These are phyloP conservation scores for Myzus persicae DNA, from an alignment of 1,140 invertebrate genomes.

Conservation along the genomic window DNA sequence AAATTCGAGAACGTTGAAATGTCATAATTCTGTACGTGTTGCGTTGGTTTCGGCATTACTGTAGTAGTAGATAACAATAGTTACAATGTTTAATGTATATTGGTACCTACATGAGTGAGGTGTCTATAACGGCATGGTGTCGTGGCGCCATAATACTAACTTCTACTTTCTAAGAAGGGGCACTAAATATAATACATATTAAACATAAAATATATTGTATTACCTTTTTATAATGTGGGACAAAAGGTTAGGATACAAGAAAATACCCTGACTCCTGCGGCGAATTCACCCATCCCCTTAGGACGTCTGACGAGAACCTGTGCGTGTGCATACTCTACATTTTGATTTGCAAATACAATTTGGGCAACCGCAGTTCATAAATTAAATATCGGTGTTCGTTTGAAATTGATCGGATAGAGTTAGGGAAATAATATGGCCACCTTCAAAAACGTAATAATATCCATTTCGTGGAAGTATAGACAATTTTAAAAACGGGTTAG, in stretches of 20 bases:
- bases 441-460: not conserved
- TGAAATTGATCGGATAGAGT: not conserved
- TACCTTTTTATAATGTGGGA: not conserved
- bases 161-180: not conserved
- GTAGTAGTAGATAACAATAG: not conserved
- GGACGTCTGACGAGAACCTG: not conserved
- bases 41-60: not conserved
- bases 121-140: not conserved
- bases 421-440: not conserved
- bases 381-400: not conserved
- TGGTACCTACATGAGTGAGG: not conserved
- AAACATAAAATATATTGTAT: not conserved
- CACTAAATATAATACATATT: not conserved
- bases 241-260: not conserved
- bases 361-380: not conserved
- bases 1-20: not conserved
- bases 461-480: not conserved
- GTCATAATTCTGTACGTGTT: not conserved
- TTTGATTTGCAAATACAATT: not conserved
- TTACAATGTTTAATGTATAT: conserved; percentile 2
- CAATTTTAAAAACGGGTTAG: not conserved
- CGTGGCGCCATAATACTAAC: not conserved
- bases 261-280: not conserved
- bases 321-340: no score
- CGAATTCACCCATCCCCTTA: not conserved